Percentiles rank a stretch among this genome's conserved stretches.
Conservation (phyloP, 2,113 vertebrate genomes). For the Neogale vison region DNA sequence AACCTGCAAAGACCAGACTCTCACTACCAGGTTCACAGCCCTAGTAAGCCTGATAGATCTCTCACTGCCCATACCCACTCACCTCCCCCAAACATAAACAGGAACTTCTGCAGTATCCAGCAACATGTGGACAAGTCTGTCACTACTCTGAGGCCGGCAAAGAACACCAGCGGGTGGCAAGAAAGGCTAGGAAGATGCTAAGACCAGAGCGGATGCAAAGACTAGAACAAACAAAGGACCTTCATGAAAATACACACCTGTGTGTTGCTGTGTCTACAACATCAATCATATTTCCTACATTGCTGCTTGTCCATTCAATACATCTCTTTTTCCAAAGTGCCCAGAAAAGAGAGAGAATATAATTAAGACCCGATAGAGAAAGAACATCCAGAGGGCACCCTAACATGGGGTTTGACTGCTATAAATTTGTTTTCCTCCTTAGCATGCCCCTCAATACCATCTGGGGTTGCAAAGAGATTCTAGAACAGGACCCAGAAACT, state of each 20-base stretch:
- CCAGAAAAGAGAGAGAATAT: background rate
- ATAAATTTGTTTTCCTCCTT: background rate
- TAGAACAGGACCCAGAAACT: background rate
- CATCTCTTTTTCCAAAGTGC: constrained; percentile 26
- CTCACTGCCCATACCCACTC: background rate
- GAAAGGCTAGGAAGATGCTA: background rate
- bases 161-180: background rate
- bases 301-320: background rate
- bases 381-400: background rate
- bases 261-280: background rate
- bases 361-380: background rate
- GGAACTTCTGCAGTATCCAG: background rate
- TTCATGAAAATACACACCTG: background rate
- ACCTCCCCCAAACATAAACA: background rate
- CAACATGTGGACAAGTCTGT: background rate
- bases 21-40: background rate
- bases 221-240: background rate
- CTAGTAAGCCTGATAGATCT: background rate
- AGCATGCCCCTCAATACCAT: background rate
- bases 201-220: background rate
- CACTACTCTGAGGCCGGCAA: background rate
- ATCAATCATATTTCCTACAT: background rate
- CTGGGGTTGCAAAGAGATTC: background rate
- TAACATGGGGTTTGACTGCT: background rate
- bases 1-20: background rate